phyloP scores from a whole-genome alignment of 2,888 invertebrate genomes.

The Sminthurides aquaticus region DNA sequence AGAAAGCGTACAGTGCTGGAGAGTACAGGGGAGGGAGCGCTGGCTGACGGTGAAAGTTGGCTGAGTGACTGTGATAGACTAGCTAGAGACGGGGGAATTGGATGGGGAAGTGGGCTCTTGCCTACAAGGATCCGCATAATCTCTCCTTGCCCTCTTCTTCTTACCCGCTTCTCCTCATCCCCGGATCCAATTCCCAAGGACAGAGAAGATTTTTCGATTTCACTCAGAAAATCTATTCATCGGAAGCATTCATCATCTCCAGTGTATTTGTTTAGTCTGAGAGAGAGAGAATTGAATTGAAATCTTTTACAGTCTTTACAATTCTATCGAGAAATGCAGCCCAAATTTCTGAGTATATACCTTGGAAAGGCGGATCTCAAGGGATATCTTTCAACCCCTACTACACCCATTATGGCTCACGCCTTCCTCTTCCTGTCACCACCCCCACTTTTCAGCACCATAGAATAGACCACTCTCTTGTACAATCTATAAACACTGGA shows the following conservation, averaged over 20 bases:
- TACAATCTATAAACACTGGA: neutral
- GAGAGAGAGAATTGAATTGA: conserved; percentile 24
- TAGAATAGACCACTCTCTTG: too few relatives aligned
- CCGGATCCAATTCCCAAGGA: conserved; percentile 9
- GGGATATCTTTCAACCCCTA: neutral
- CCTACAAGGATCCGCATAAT: neutral
- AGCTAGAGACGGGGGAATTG: neutral
- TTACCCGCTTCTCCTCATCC: neutral
- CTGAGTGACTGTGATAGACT: neutral
- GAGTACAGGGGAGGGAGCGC: neutral
- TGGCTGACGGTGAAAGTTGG: neutral
- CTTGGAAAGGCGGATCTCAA: neutral
- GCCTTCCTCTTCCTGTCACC: neutral
- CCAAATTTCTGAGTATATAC: neutral
- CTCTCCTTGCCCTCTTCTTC: neutral
- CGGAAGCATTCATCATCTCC: conserved; percentile 25
- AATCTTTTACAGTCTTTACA: conserved; percentile 22
- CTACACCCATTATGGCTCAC: neutral
- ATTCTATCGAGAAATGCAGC: neutral
- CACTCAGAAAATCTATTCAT: conserved; percentile 24
- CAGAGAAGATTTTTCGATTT: conserved; percentile 24
- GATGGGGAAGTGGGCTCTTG: neutral
- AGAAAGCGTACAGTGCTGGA: too few relatives aligned
- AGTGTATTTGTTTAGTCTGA: conserved; percentile 19
- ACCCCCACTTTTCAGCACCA: too few relatives aligned